Evolutionary conservation across 2,888 invertebrate species (phyloP), one percentile per base, ranked within the genome.

Genomic region (Ditula angustiorana): DNA sequence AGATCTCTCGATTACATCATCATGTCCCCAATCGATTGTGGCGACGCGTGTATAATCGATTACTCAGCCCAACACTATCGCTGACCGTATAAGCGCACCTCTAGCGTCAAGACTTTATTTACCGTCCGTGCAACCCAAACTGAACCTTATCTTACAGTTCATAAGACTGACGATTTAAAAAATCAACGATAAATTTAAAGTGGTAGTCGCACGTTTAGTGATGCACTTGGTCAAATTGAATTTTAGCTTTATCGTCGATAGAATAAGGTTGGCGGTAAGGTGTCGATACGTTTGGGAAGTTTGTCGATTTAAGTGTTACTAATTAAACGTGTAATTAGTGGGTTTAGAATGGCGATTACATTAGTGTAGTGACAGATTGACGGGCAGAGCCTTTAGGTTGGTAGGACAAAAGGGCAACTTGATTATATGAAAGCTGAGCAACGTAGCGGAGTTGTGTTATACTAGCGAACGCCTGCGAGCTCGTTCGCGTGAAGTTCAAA

Each of bases 11-110:
- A 86, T 86, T 85, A 83, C 86, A 79, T 83, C 85, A 87, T 81
- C 83, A 74, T 79, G 86, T 84, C 85, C 85, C 75, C 82, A 79
- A 83, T 85, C 78, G 82, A 83, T 78, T 79, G 79, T 78, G 77
- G 76, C 78, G 74, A 75, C 68, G 76, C 78, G 76, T 76, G 74
- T 71, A 78, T 74, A 86, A 88, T 88, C 88, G 85, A 85, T 85
- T 85, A 75, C 81, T 80, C 79, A 78, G 74, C 79, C 81, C 52
- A 72, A 72, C 71, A 67, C 69, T 74, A 68, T 64, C 59, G 21
- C 16, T 50, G 21, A 23, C 58, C 58, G 23, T 64, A 44, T 58
- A 58, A 58, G 33, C 63, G 11, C 46, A 58, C 58, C 64, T 59
- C 52, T 52, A 33, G 16, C 46, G n/a, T 13, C 1, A 11, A 5